phyloP scores from a whole-genome alignment of 2,113 vertebrate genomes.

The Gymnorhina tibicen region DNA sequence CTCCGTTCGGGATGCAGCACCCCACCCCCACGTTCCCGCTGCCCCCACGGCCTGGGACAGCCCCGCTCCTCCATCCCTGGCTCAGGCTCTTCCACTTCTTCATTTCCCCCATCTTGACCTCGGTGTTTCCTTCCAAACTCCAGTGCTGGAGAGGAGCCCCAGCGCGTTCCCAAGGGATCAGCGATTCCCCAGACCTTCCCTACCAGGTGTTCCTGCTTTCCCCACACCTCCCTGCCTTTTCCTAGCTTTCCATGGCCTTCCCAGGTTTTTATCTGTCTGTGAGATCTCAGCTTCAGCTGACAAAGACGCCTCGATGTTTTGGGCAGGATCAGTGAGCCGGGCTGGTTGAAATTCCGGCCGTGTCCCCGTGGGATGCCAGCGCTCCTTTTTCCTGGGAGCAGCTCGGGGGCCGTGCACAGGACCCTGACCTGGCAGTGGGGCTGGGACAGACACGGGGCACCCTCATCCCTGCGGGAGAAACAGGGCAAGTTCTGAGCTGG shows the following conservation, averaged over 20 bases:
- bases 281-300: fast-evolving
- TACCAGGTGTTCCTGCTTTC: fast-evolving
- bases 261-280: neutral
- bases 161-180: fast-evolving
- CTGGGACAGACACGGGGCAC: neutral
- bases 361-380: fast-evolving
- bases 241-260: fast-evolving
- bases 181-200: neutral
- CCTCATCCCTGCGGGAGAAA: neutral
- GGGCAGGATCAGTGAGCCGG: neutral
- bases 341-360: neutral
- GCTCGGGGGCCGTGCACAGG: neutral
- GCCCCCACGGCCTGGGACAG: fast-evolving
- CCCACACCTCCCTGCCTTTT: neutral
- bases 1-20: fast-evolving
- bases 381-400: neutral
- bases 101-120: neutral
- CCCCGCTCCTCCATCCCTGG: neutral
- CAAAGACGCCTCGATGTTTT: neutral
- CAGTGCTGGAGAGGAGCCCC: neutral
- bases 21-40: fast-evolving
- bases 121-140: neutral
- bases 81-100: fast-evolving
- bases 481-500: neutral
- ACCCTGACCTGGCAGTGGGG: neutral